Percentiles rank a stretch among this genome's conserved stretches.
These are phyloP conservation scores for Gallinago paraguaiae DNA, from an alignment of 2,113 vertebrate species.

Conservation along the genomic window DNA sequence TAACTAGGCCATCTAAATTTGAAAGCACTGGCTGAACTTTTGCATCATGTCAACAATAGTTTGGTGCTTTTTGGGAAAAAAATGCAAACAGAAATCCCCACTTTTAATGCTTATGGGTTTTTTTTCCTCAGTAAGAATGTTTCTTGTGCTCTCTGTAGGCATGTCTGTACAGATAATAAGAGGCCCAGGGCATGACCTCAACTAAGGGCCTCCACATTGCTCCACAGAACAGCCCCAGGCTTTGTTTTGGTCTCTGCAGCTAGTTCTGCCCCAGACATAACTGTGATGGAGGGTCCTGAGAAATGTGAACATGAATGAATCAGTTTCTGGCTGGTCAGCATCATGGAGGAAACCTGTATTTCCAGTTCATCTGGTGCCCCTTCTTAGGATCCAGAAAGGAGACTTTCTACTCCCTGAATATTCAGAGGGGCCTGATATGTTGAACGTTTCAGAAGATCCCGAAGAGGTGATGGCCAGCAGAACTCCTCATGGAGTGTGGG, in stretches of 20 bases:
- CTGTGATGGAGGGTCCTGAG: background rate
- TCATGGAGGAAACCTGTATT: background rate
- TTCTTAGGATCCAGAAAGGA: background rate
- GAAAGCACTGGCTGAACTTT: background rate
- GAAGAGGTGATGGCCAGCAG: background rate
- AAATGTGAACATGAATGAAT: background rate
- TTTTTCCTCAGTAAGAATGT: background rate
- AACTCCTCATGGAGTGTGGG: rapidly evolving
- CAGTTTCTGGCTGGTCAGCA: background rate
- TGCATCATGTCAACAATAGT: background rate
- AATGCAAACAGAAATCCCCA: background rate
- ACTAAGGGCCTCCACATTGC: background rate
- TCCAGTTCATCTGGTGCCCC: background rate
- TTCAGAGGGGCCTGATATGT: background rate
- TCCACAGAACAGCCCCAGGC: background rate
- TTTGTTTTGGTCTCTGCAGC: background rate
- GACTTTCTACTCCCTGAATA: background rate
- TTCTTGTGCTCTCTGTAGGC: background rate
- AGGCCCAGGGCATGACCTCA: background rate
- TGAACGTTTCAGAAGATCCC: background rate
- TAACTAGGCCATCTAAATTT: background rate
- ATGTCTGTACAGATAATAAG: background rate
- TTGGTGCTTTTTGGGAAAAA: background rate
- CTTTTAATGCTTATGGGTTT: background rate
- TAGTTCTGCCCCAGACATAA: background rate